Percentiles rank a stretch among this genome's conserved stretches.
Conservation (phyloP, 2,888 invertebrate genomes). For the Pelosia muscerda region DNA sequence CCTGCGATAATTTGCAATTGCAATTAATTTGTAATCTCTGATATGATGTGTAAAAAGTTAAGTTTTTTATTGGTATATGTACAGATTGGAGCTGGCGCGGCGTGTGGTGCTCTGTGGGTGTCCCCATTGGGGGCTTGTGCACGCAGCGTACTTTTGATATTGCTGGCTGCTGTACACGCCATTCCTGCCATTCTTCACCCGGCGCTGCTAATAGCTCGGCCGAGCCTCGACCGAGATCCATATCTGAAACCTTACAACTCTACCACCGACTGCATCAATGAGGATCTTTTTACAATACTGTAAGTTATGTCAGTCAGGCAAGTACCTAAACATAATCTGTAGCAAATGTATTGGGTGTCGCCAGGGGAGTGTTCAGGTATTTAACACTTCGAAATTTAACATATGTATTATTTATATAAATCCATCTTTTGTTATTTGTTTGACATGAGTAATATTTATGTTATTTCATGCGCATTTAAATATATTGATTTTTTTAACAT, state of each 20-base stretch:
- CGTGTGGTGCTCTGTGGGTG: slow-evolving; percentile 77
- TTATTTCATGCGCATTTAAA: no score
- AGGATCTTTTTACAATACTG: slow-evolving; percentile 61
- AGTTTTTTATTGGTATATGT: neutral
- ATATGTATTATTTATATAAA: no score
- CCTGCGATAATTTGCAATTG: no score
- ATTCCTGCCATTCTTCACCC: slow-evolving; percentile 68
- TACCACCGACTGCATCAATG: slow-evolving; percentile 59
- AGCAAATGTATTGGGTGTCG: neutral
- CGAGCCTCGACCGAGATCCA: slow-evolving; percentile 70
- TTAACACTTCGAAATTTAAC: neutral
- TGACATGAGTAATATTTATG: no score
- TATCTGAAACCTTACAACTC: slow-evolving; percentile 66
- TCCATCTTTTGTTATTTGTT: neutral
- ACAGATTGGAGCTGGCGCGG: slow-evolving; percentile 74
- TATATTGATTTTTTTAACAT: no score
- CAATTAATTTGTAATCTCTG: no score
- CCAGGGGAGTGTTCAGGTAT: neutral
- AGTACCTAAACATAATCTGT: neutral
- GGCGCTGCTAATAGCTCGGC: slow-evolving; percentile 63
- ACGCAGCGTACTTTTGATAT: slow-evolving; percentile 63
- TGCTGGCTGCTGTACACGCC: slow-evolving; percentile 66
- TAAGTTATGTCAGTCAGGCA: slow-evolving; percentile 46
- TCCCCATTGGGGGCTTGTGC: slow-evolving; percentile 69
- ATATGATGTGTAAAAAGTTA: neutral